A percentile compares a stretch with the other conserved stretches of the same genome.
These are phyloP conservation scores for Pachyuromys duprasi DNA, from an alignment of 2,797 vertebrate species.

Conservation along the genomic window DNA sequence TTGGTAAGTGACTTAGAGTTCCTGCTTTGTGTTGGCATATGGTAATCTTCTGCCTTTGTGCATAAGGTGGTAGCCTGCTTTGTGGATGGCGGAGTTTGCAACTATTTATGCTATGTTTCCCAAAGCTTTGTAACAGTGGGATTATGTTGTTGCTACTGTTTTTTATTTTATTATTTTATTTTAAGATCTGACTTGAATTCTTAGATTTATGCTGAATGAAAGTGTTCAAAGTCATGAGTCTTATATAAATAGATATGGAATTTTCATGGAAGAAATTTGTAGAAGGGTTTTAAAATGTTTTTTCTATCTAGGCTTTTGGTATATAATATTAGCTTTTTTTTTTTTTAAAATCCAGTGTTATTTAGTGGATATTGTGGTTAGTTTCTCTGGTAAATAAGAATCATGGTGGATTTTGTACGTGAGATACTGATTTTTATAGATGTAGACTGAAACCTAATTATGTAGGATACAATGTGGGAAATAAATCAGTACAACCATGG, in stretches of 20 bases:
- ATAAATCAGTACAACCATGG: not conserved
- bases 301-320: constrained; percentile 56
- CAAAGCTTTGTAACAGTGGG: not conserved
- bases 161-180: not conserved
- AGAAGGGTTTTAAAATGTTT: constrained; percentile 67
- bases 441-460: not conserved
- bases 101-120: not conserved
- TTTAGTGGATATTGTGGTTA: constrained; percentile 44
- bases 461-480: not conserved
- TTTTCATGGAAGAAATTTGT: constrained; percentile 59
- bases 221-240: constrained; percentile 70
- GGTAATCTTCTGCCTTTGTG: not conserved
- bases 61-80: constrained; percentile 20
- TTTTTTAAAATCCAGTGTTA: not conserved
- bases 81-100: constrained; percentile 45
- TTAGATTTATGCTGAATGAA: constrained; percentile 65
- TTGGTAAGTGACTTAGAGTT: constrained; percentile 92
- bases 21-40: constrained; percentile 27
- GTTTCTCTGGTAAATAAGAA: constrained; percentile 60
- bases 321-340: constrained; percentile 17
- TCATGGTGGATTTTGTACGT: constrained; percentile 3
- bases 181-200: not conserved
- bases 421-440: constrained; percentile 30
- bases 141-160: not conserved
- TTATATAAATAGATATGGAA: constrained; percentile 57